A percentile compares a stretch with the other conserved stretches of the same genome.
Conservation (phyloP, 2,888 invertebrate genomes). For the Aleiodes leptofemur region DNA sequence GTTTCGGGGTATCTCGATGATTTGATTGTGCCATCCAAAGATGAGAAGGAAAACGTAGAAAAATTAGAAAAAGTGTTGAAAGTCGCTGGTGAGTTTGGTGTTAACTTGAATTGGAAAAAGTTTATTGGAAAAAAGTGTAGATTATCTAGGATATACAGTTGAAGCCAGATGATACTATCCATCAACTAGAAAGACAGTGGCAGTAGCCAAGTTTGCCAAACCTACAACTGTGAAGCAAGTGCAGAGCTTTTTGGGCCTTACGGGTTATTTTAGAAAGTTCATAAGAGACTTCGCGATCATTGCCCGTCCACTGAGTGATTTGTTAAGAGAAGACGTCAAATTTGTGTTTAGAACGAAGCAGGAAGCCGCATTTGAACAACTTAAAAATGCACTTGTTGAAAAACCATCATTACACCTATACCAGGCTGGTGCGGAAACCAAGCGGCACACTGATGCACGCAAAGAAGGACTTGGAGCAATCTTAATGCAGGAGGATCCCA, state of each 20-base stretch:
- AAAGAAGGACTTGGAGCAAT: conserved; percentile 30
- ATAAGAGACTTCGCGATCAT: too few species aligned
- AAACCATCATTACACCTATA: conserved; percentile 39
- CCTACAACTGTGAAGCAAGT: too few species aligned
- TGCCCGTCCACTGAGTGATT: too few species aligned
- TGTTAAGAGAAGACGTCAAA: too few species aligned
- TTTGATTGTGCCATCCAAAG: conserved; percentile 48
- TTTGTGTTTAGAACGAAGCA: too few species aligned
- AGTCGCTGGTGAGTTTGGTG: conserved; percentile 36
- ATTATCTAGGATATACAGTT: too few species aligned
- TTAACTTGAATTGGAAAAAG: conserved; percentile 52
- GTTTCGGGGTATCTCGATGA: conserved; percentile 53
- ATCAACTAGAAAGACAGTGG: too few species aligned
- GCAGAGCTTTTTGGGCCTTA: too few species aligned
- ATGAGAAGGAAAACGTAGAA: conserved; percentile 38
- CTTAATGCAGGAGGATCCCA: conserved; percentile 34
- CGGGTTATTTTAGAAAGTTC: too few species aligned
- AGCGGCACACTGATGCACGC: conserved; percentile 31
- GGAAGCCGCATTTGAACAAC: too few species aligned
- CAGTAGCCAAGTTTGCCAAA: too few species aligned
- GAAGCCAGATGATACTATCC: too few species aligned
- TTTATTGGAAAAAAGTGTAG: conserved; percentile 38
- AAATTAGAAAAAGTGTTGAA: conserved; percentile 45
- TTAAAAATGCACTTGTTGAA: not conserved
- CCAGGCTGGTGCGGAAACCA: conserved; percentile 19